These are phyloP conservation scores for Grammomys surdaster DNA, from an alignment of 2,113 vertebrate species.

Conservation along the genomic window DNA sequence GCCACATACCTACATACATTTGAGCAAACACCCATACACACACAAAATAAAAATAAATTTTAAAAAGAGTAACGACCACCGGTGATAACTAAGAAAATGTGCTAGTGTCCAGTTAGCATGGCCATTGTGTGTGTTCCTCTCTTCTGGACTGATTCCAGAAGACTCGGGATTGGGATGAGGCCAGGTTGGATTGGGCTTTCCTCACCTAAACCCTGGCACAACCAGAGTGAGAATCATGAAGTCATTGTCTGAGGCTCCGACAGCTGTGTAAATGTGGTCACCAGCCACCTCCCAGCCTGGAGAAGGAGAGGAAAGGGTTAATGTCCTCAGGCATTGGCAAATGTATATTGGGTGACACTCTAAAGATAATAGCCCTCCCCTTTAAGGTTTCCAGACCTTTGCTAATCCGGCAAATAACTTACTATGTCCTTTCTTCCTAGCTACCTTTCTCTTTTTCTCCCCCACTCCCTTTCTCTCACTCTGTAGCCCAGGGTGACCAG, in stretches of 20 bases:
- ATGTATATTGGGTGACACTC: not conserved
- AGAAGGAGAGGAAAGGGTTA: conserved; percentile 51
- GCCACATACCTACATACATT: not conserved
- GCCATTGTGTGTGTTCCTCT: not conserved
- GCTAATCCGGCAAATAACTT: not conserved
- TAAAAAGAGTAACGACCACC: not conserved
- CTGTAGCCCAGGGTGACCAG: not conserved
- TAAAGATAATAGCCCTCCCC: not conserved
- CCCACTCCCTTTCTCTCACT: not conserved
- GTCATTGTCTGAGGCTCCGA: conserved; percentile 92
- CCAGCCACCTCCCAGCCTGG: conserved; percentile 97
- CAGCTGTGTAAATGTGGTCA: conserved; percentile 95
- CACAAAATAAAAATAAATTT: not conserved
- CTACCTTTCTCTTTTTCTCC: not conserved
- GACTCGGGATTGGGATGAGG: not conserved
- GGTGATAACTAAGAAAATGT: not conserved
- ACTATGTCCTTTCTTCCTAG: not conserved
- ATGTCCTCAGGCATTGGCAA: not conserved
- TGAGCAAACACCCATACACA: not conserved
- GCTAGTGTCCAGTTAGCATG: not conserved
- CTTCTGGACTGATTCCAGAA: not conserved
- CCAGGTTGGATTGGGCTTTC: not conserved
- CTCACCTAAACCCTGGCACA: conserved; percentile 95
- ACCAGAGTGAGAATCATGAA: conserved; percentile 93
- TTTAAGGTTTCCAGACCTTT: not conserved